These are phyloP conservation scores for Fringilla coelebs DNA, from an alignment of 2,797 vertebrate species.

Conservation along the genomic window DNA sequence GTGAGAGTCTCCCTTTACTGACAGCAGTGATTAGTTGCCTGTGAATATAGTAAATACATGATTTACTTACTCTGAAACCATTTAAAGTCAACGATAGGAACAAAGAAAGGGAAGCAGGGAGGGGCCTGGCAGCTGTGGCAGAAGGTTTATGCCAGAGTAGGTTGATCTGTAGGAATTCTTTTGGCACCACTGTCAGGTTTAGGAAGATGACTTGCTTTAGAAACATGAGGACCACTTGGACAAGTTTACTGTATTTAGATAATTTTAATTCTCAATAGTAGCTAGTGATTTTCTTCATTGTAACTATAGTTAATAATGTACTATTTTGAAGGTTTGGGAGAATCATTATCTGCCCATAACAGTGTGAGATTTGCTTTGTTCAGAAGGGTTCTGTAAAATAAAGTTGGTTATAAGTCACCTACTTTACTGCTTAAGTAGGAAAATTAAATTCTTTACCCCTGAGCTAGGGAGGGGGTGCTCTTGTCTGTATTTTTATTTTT, in stretches of 20 bases:
- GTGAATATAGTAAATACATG: not conserved
- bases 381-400: not conserved
- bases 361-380: not conserved
- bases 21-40: not conserved
- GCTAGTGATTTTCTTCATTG: not conserved
- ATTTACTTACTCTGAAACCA: not conserved
- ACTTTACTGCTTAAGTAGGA: not conserved
- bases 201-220: not conserved
- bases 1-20: not conserved
- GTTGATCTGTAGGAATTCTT: not conserved
- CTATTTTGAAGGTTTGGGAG: not conserved
- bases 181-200: not conserved
- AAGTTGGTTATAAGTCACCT: not conserved
- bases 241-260: not conserved
- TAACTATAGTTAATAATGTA: not conserved
- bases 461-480: not conserved
- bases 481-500: not conserved
- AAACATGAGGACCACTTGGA: not conserved
- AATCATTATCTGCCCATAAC: not conserved
- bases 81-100: not conserved
- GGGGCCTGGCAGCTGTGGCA: accelerated
- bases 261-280: not conserved
- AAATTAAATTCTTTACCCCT: not conserved
- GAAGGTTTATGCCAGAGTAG: not conserved
- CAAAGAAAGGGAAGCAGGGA: not conserved